These are phyloP conservation scores for Sipha flava DNA, from an alignment of 1,140 invertebrate species.

Conservation along the genomic window DNA sequence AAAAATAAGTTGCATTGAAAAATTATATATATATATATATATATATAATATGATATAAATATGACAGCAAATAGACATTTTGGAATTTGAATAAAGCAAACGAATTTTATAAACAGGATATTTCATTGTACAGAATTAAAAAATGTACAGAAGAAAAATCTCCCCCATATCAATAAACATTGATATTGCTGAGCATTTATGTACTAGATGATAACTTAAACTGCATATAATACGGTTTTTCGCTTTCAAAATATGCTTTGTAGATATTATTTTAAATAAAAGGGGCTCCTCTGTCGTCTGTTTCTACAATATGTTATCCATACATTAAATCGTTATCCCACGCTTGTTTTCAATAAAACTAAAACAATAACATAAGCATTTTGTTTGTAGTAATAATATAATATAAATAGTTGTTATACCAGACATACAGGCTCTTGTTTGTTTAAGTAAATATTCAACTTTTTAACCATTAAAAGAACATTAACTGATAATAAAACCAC, in stretches of 20 bases:
- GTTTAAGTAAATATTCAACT: background rate
- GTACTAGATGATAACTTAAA: background rate
- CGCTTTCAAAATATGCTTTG: background rate
- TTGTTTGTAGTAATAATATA: background rate
- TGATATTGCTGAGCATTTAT: background rate
- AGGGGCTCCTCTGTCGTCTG: background rate
- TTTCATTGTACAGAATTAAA: slow-evolving; percentile 3
- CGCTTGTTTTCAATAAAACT: background rate
- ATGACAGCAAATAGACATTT: background rate
- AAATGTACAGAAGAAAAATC: background rate
- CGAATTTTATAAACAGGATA: background rate
- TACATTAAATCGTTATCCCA: background rate
- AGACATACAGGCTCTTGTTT: background rate
- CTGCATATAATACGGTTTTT: background rate
- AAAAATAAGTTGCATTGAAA: background rate
- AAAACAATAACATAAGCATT: background rate
- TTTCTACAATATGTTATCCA: background rate
- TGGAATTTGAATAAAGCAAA: background rate
- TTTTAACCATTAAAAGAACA: background rate
- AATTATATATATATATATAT: too few relatives aligned
- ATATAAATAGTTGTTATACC: background rate
- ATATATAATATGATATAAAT: background rate
- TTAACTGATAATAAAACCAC: background rate
- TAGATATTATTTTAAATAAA: background rate
- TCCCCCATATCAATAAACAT: background rate